A percentile compares a stretch with the other conserved stretches of the same genome.
Evolutionary conservation across 2,797 vertebrate species (phyloP).

Genomic region (Alectoris magna): DNA sequence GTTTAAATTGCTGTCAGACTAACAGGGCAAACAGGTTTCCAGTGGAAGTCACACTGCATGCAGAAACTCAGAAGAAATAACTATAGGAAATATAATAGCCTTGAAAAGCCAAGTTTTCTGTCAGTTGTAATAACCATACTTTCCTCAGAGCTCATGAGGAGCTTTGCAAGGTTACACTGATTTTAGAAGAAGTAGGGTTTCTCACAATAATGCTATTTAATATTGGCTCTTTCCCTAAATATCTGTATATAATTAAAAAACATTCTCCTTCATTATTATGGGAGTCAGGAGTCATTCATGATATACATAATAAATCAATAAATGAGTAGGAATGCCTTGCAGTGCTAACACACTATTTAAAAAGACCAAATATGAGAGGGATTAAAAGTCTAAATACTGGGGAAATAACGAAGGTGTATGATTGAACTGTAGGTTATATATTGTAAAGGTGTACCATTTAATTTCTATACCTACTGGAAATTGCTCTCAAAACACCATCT

Average conservation of each 20-base stretch:
- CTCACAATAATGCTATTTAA: not conserved
- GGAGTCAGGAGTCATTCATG: conserved; percentile 25
- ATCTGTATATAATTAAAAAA: conserved; percentile 50
- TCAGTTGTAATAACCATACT: not conserved
- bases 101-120: conserved; percentile 36
- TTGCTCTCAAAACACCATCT: not conserved
- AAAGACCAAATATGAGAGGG: conserved; percentile 48
- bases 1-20: not conserved
- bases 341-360: conserved; percentile 37
- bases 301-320: conserved; percentile 64
- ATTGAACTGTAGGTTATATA: conserved; percentile 40
- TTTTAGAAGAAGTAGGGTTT: conserved; percentile 28
- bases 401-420: conserved; percentile 42
- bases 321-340: conserved; percentile 37
- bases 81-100: conserved; percentile 6
- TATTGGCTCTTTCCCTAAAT: conserved; percentile 16
- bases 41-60: not conserved
- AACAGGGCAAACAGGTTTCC: not conserved
- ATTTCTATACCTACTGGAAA: not conserved
- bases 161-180: conserved; percentile 37
- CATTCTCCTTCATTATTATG: conserved; percentile 45
- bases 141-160: not conserved
- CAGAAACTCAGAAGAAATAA: conserved; percentile 28
- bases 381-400: conserved; percentile 64
- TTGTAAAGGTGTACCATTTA: conserved; percentile 24